phyloP scores from a whole-genome alignment of 1,140 invertebrate genomes.

The Drosophila ercepeae region DNA sequence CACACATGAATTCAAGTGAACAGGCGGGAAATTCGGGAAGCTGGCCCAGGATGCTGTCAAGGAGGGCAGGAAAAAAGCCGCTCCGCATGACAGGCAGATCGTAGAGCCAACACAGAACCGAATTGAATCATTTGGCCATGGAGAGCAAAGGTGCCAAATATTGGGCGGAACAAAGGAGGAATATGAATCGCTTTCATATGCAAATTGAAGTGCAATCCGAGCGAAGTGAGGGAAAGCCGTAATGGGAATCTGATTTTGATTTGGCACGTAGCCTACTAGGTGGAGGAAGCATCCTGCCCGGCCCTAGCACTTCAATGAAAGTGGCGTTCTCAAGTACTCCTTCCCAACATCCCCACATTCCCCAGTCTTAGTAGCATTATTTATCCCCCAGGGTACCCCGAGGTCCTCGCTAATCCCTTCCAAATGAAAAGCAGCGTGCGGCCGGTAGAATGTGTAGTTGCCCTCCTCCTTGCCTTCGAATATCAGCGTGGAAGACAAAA shows the following conservation, averaged over 20 bases:
- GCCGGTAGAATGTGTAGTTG: conserved; percentile 51
- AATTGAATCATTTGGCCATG: conserved; percentile 67
- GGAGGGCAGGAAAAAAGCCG: conserved; percentile 5
- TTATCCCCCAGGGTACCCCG: background rate
- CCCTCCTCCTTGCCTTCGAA: conserved; percentile 14
- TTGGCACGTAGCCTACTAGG: conserved; percentile 66
- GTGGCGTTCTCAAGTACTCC: conserved; percentile 52
- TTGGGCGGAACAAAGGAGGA: conserved; percentile 42
- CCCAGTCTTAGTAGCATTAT: background rate
- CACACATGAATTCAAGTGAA: conserved; percentile 70
- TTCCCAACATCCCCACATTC: background rate
- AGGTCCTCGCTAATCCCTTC: conserved; percentile 57
- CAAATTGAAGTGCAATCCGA: conserved; percentile 60
- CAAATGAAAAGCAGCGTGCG: conserved; percentile 69
- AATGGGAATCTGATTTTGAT: conserved; percentile 77
- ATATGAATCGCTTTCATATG: conserved; percentile 75
- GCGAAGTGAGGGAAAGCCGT: conserved; percentile 36
- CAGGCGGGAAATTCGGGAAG: conserved; percentile 3
- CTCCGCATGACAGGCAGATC: conserved; percentile 55
- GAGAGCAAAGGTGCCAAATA: conserved; percentile 71
- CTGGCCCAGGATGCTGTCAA: conserved; percentile 47
- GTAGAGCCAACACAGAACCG: conserved; percentile 31
- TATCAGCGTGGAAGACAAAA: conserved; percentile 56
- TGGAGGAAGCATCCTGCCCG: conserved; percentile 2
- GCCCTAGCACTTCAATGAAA: conserved; percentile 42